Percentiles rank a stretch among this genome's conserved stretches.
Evolutionary conservation across 2,113 vertebrate species (phyloP).

Genomic region (Himantopus leucocephalus): DNA sequence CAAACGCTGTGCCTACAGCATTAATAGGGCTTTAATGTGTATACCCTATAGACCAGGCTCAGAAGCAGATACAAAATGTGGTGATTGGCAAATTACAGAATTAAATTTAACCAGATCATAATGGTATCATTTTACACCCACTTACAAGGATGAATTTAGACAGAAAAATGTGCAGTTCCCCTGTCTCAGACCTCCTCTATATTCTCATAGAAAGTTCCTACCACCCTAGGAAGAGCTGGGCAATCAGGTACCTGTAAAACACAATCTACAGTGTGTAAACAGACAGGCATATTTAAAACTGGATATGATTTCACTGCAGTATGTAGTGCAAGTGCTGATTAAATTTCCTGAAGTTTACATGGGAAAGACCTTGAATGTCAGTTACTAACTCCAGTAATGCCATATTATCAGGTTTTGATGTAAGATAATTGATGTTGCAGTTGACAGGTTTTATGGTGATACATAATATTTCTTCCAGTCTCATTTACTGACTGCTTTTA

Average conservation of each 20-base stretch:
- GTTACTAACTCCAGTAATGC: not conserved
- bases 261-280: not conserved
- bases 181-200: not conserved
- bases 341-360: not conserved
- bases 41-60: not conserved
- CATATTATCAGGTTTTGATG: not conserved
- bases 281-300: not conserved
- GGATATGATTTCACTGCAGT: not conserved
- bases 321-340: not conserved
- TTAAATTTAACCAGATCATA: constrained; percentile 33
- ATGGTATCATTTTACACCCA: constrained; percentile 5
- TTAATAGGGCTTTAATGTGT: constrained; percentile 2
- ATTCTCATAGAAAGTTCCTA: not conserved
- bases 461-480: not conserved
- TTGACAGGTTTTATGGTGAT: not conserved
- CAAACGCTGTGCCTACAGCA: not conserved
- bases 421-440: not conserved
- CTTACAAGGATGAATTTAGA: not conserved
- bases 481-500: not conserved
- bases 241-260: not conserved
- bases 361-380: not conserved
- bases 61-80: constrained; percentile 8
- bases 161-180: not conserved
- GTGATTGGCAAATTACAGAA: constrained; percentile 28
- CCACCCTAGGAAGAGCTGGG: not conserved